A percentile compares a stretch with the other conserved stretches of the same genome.
Evolutionary conservation across 1,140 invertebrate species (phyloP).

Genomic region (Brachionus angularis): DNA sequence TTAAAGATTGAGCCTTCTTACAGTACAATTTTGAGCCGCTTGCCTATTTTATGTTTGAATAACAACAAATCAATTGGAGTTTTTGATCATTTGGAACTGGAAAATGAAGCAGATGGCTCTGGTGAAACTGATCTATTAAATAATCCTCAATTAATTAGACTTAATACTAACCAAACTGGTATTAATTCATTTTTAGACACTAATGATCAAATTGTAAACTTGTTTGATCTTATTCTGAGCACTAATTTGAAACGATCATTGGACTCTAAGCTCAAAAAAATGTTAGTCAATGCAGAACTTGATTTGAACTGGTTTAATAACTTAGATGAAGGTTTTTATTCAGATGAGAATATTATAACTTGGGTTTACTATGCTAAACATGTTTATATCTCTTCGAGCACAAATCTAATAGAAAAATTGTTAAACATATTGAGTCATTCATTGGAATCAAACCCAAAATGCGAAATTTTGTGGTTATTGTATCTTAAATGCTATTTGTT

Average conservation of each 20-base stretch:
- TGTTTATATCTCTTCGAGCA: background rate
- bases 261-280: background rate
- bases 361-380: slow-evolving; percentile 23
- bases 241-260: background rate
- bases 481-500: slow-evolving; percentile 10
- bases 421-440: slow-evolving; percentile 20
- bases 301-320: background rate
- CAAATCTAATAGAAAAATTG: slow-evolving; percentile 15
- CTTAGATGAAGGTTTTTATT: background rate
- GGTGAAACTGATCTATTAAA: background rate
- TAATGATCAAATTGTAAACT: background rate
- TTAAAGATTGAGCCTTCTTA: slow-evolving; percentile 18
- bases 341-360: background rate
- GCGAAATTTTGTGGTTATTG: slow-evolving; percentile 15
- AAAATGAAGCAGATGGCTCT: background rate
- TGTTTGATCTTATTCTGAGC: slow-evolving; percentile 1
- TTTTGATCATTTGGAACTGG: slow-evolving; percentile 34
- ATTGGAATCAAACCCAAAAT: slow-evolving; percentile 2
- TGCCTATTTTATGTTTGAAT: slow-evolving; percentile 19
- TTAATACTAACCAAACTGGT: background rate
- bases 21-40: slow-evolving; percentile 31
- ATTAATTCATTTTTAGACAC: no score
- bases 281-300: background rate
- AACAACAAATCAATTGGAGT: slow-evolving; percentile 40
- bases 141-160: slow-evolving; percentile 1